Percentiles rank a stretch among this genome's conserved stretches.
Conservation (phyloP, 2,797 vertebrate genomes). For the Poecilia picta region DNA sequence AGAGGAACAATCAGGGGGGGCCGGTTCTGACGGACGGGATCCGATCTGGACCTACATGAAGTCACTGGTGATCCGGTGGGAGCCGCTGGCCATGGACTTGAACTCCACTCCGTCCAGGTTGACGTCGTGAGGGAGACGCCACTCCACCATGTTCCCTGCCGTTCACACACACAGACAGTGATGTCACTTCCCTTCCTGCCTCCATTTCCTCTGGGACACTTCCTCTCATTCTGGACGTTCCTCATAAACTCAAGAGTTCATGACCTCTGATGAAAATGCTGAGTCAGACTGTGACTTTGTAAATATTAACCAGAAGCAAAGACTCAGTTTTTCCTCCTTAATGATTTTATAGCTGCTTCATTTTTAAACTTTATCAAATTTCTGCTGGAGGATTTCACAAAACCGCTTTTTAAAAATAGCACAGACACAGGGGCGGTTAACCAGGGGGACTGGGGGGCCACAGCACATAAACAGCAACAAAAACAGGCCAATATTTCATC, state of each 20-base stretch:
- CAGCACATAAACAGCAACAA: not conserved
- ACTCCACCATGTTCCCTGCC: constrained; percentile 97
- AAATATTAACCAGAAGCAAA: not conserved
- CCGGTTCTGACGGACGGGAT: not conserved
- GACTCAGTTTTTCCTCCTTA: not conserved
- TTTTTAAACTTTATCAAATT: not conserved
- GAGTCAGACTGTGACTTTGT: constrained; percentile 42
- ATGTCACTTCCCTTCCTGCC: constrained; percentile 30
- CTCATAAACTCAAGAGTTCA: constrained; percentile 28
- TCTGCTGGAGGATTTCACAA: not conserved
- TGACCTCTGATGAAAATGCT: constrained; percentile 21
- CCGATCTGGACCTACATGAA: constrained; percentile 87
- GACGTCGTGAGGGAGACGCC: constrained; percentile 95
- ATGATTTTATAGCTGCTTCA: not conserved
- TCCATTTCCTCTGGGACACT: constrained; percentile 46
- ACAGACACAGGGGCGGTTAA: too few species aligned
- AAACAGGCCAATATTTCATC: not conserved
- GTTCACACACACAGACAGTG: constrained; percentile 25
- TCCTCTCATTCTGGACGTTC: constrained; percentile 40
- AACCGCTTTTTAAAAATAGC: not conserved
- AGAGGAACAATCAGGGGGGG: constrained; percentile 15
- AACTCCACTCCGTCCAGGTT: constrained; percentile 97
- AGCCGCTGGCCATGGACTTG: constrained; percentile 99
- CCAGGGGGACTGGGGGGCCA: not conserved
- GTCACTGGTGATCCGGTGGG: constrained; percentile 95